phyloP scores from a whole-genome alignment of 2,113 vertebrate species.

The Trogon melanurus region DNA sequence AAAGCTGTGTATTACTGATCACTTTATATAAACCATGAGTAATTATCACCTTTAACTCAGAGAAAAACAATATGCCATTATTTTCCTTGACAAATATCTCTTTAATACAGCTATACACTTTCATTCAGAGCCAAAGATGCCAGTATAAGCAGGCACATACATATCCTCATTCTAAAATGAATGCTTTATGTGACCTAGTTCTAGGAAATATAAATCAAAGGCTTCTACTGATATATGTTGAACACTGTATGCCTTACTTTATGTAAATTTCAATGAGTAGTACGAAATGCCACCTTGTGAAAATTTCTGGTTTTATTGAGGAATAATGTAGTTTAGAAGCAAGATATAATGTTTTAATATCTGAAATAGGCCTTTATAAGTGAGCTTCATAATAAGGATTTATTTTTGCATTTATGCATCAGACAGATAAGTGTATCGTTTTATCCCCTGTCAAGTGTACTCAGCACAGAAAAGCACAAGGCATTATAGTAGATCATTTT shows the following conservation, averaged over 20 bases:
- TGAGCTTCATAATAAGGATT: constrained; percentile 59
- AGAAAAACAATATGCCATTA: constrained; percentile 25
- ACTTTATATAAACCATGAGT: constrained; percentile 4
- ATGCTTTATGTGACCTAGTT: constrained; percentile 41
- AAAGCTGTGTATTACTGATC: background rate
- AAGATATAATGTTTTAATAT: constrained; percentile 66
- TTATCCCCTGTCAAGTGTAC: constrained; percentile 23
- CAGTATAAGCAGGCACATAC: background rate
- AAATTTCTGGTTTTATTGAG: constrained; percentile 43
- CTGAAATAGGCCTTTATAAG: constrained; percentile 34
- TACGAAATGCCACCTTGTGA: constrained; percentile 43
- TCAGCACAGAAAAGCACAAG: constrained; percentile 30
- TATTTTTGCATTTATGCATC: constrained; percentile 67
- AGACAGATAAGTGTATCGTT: constrained; percentile 28
- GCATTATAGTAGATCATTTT: constrained; percentile 48
- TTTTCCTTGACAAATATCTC: constrained; percentile 27
- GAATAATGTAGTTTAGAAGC: constrained; percentile 41
- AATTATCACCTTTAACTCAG: constrained; percentile 35
- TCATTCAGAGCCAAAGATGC: background rate
- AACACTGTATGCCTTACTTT: constrained; percentile 11
- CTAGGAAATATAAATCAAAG: constrained; percentile 59
- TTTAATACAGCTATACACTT: background rate
- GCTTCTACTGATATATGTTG: constrained; percentile 30
- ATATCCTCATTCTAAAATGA: constrained; percentile 29
- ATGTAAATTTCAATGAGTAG: constrained; percentile 52